Conservation (phyloP, 2,797 vertebrate species). For the Cossypha niveicapilla region DNA sequence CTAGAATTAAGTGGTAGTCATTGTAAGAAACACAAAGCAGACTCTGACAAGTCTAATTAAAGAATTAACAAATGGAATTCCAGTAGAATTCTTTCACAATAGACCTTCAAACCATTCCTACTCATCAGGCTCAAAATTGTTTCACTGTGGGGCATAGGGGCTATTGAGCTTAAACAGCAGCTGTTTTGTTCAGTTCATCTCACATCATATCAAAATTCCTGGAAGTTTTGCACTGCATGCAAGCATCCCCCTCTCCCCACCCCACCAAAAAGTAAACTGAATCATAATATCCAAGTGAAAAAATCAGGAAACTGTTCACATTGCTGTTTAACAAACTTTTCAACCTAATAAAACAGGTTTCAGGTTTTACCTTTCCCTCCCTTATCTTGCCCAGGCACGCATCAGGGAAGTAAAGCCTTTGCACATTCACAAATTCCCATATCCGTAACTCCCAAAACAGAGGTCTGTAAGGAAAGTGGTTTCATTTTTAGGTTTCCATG, state of each 20-base stretch:
- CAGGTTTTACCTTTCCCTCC: background rate
- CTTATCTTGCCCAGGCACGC: background rate
- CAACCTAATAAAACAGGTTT: background rate
- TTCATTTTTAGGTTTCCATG: background rate
- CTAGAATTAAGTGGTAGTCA: slow-evolving; percentile 51
- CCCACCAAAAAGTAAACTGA: background rate
- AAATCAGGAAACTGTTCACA: background rate
- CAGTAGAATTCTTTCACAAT: slow-evolving; percentile 47
- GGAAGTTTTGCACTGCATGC: background rate
- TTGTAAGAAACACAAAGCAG: slow-evolving; percentile 48
- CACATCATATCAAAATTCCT: background rate
- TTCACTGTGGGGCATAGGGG: background rate
- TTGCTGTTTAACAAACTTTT: background rate
- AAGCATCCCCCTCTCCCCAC: accelerated
- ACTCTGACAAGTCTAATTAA: slow-evolving; percentile 62
- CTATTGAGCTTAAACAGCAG: slow-evolving; percentile 19
- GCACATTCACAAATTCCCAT: background rate
- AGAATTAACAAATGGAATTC: slow-evolving; percentile 66
- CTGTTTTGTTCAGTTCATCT: background rate
- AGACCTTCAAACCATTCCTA: slow-evolving; percentile 52
- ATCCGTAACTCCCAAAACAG: background rate
- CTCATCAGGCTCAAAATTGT: slow-evolving; percentile 17
- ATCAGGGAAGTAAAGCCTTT: background rate
- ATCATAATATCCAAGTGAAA: background rate
- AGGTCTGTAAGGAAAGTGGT: background rate